These are phyloP conservation scores for Carposina sasakii DNA, from an alignment of 1,140 invertebrate genomes.

Conservation along the genomic window DNA sequence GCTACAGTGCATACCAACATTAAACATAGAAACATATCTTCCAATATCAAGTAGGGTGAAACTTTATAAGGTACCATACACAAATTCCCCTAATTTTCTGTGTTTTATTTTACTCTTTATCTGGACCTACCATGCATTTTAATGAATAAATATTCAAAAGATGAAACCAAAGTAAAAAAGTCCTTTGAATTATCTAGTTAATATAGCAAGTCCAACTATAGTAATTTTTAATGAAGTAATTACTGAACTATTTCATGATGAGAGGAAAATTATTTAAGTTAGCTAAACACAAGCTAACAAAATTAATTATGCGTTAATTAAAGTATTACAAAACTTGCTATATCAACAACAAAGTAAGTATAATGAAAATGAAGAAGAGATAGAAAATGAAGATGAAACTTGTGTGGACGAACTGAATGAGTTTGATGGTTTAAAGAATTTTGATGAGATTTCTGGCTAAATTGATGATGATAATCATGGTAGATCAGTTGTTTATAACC, in stretches of 20 bases:
- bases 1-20: conserved; percentile 53
- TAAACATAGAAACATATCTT: conserved; percentile 48
- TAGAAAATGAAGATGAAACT: too few relatives aligned
- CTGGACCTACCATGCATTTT: conserved; percentile 61
- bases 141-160: too few relatives aligned
- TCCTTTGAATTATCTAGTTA: too few relatives aligned
- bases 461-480: conserved; percentile 40
- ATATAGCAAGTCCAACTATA: too few relatives aligned
- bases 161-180: too few relatives aligned
- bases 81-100: conserved; percentile 59
- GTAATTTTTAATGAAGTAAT: too few relatives aligned
- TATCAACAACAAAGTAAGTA: too few relatives aligned
- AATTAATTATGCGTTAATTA: too few relatives aligned
- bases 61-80: conserved; percentile 72
- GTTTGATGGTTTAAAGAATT: conserved; percentile 25
- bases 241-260: background rate
- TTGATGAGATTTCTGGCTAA: conserved; percentile 26
- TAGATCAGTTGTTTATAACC: conserved; percentile 30
- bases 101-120: conserved; percentile 27
- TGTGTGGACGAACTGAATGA: too few relatives aligned
- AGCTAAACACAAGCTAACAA: conserved; percentile 13
- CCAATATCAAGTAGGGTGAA: conserved; percentile 63
- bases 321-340: too few relatives aligned
- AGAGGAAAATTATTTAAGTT: conserved; percentile 1
- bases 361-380: too few relatives aligned